phyloP scores from a whole-genome alignment of 1,140 invertebrate species.

The Dryas iulia region DNA sequence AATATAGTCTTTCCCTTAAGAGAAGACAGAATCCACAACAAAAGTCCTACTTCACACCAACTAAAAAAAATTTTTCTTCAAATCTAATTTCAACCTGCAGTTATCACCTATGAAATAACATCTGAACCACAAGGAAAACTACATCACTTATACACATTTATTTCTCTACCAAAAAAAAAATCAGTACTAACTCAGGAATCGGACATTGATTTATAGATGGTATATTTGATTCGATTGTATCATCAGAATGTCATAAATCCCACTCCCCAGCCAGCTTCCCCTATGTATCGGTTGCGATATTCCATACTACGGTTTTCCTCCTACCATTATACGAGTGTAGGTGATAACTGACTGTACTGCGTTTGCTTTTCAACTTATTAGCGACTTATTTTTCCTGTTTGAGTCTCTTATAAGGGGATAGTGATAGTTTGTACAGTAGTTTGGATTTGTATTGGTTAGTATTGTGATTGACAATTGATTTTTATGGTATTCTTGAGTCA shows the following conservation, averaged over 20 bases:
- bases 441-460: background rate
- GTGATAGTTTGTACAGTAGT: background rate
- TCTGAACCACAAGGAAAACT: background rate
- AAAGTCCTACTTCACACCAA: too few relatives aligned
- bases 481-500: too few relatives aligned
- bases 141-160: background rate
- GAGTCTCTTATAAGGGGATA: background rate
- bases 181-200: slow-evolving; percentile 41
- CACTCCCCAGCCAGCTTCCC: slow-evolving; percentile 44
- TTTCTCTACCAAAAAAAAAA: slow-evolving; percentile 16
- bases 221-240: slow-evolving; percentile 80
- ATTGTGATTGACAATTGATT: background rate
- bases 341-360: slow-evolving; percentile 58
- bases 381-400: slow-evolving; percentile 14
- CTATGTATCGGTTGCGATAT: slow-evolving; percentile 49
- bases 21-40: too few relatives aligned
- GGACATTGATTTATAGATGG: slow-evolving; percentile 75
- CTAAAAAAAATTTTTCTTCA: too few relatives aligned
- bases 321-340: slow-evolving; percentile 66
- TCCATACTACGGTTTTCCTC: slow-evolving; percentile 57
- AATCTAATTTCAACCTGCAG: too few relatives aligned
- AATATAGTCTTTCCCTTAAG: too few relatives aligned
- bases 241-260: slow-evolving; percentile 77
- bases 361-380: slow-evolving; percentile 32
- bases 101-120: too few relatives aligned